Base-by-base conservation (phyloP, 2,888 invertebrate species). In the Netelia fuscicornis region DNA sequence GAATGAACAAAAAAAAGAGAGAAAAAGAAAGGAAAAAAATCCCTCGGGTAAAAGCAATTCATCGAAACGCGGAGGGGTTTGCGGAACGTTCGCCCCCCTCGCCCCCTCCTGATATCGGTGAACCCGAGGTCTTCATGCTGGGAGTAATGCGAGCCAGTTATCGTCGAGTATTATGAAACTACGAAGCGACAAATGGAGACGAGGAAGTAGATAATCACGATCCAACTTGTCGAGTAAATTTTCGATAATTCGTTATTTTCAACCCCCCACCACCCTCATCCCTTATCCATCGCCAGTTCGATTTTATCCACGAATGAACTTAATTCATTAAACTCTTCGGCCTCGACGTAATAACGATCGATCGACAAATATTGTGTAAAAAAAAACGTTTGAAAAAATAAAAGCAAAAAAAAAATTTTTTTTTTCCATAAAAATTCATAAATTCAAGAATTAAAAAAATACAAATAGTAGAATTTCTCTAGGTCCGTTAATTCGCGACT, bases 91-190 rank as follows among this genome's bases (percentile, higher is more conserved):
- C 10, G 58, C 17, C 5, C 5, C 2, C 11, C 13, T 2, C 11
- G 2, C 17, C 17, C 20, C 20, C 20, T 20, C 20, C 20, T 20
- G 23, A 20, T 60, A 44, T 65, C n/a, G 56, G 52, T 67, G 60
- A 44, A 44, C 42, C 13, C 58, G 11, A 60, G 52, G 30, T 65
- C 76, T 77, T 23, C 52, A 9, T 17, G 44, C 20, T 78, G 23
- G 54, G 37, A 71, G 48, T 74, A 70, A 77, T 82, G 58, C 71
- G 65, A 82, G 60, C 76, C 70, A 48, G 54, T 68, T 81, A 62
- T 13, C 54, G 37, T 78, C 37, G 60, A 78, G 37, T 70, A 52
- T 70, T 56, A 48, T 44, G 48, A 67, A 78, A 42, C 48, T 60
- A 17, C 30, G 68, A 20, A 37, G 17, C 11, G 10, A 68, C 52